phyloP scores from a whole-genome alignment of 2,888 invertebrate species.

The Tenthredo distinguenda region DNA sequence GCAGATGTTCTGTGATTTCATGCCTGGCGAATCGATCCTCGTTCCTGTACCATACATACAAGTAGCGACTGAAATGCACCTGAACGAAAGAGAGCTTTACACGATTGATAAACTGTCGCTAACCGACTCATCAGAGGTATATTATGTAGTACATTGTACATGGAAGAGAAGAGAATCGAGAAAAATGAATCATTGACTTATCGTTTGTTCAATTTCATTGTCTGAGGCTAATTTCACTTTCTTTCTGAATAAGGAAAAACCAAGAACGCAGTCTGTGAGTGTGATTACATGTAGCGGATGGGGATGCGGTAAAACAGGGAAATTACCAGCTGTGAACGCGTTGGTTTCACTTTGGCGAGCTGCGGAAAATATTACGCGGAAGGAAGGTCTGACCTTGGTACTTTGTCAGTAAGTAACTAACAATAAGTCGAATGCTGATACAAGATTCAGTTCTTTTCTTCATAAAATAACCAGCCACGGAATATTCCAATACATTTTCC shows the following conservation, averaged over 20 bases:
- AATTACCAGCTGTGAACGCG: constrained; percentile 66
- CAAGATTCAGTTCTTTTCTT: neutral
- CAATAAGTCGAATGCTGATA: constrained; percentile 1
- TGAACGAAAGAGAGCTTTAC: constrained; percentile 57
- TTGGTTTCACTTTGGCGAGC: constrained; percentile 75
- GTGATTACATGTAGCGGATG: constrained; percentile 70
- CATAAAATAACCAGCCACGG: neutral
- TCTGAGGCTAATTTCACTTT: neutral
- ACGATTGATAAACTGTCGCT: constrained; percentile 61
- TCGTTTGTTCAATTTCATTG: neutral
- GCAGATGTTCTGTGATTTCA: neutral
- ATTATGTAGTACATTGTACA: too few relatives aligned
- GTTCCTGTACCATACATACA: neutral
- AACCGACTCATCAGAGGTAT: constrained; percentile 64
- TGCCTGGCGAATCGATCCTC: neutral
- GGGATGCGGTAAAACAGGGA: constrained; percentile 64
- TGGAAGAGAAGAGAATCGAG: neutral
- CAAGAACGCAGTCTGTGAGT: constrained; percentile 57
- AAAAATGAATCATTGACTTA: neutral
- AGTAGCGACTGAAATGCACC: neutral
- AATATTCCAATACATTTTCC: neutral
- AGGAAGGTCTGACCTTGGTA: constrained; percentile 71
- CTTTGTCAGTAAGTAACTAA: constrained; percentile 76
- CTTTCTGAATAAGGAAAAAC: neutral
- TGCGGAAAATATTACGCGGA: constrained; percentile 70